Percentiles rank a stretch among this genome's conserved stretches.
Conservation (phyloP, 2,113 vertebrate species). For the Pitta sordida region DNA sequence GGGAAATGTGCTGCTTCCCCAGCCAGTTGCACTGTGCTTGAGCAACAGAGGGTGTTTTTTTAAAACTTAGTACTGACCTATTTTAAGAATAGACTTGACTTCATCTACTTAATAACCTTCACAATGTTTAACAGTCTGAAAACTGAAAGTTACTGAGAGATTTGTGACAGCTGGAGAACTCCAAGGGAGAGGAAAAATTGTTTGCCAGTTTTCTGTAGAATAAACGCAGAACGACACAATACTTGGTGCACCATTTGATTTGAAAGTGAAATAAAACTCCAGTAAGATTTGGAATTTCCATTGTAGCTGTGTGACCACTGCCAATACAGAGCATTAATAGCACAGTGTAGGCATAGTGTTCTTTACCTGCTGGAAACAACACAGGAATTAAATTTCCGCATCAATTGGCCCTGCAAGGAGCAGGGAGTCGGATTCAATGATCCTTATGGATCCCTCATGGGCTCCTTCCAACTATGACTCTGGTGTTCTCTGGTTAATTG, state of each 20-base stretch:
- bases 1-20: not conserved
- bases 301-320: not conserved
- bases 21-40: not conserved
- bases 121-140: not conserved
- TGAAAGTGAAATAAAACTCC: not conserved
- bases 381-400: not conserved
- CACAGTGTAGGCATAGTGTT: fast-evolving
- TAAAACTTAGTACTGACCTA: not conserved
- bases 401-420: not conserved
- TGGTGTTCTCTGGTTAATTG: not conserved
- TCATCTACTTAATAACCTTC: not conserved
- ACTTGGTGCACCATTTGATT: not conserved
- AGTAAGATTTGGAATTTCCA: not conserved
- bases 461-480: not conserved
- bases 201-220: not conserved
- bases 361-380: not conserved
- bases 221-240: not conserved
- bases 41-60: not conserved
- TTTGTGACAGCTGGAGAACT: not conserved
- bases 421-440: not conserved
- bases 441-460: not conserved
- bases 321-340: not conserved
- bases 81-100: not conserved
- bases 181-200: not conserved
- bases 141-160: not conserved